phyloP scores from a whole-genome alignment of 2,888 invertebrate genomes.

The Serrognathus titanus region DNA sequence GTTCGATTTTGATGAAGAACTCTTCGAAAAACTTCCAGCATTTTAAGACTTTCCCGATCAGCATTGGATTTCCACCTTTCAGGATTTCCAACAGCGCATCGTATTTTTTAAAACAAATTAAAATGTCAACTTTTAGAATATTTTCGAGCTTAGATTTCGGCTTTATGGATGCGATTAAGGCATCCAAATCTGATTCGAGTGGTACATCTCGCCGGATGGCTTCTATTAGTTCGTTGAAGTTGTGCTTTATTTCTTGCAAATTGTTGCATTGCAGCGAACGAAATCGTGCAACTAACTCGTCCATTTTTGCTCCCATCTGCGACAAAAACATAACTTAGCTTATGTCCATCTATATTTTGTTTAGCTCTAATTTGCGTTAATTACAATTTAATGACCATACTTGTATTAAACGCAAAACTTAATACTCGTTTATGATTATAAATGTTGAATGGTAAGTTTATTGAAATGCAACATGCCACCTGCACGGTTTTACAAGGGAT shows the following conservation, averaged over 20 bases:
- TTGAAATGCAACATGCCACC: no score
- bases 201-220: not conserved
- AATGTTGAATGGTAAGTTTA: no score
- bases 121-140: conserved; percentile 15
- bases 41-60: conserved; percentile 18
- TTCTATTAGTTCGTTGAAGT: not conserved
- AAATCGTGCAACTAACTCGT: not conserved
- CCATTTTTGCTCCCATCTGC: not conserved
- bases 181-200: conserved; percentile 1
- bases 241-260: not conserved
- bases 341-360: no score
- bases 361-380: no score
- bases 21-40: conserved; percentile 4
- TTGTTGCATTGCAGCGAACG: not conserved
- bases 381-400: no score
- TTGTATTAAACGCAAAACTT: no score
- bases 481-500: no score
- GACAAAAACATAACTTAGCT: not conserved
- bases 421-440: no score
- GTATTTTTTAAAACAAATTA: conserved; percentile 13
- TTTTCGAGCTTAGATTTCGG: conserved; percentile 16
- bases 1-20: conserved; percentile 6
- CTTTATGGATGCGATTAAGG: conserved; percentile 6
- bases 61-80: conserved; percentile 12
- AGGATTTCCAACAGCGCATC: conserved; percentile 15